phyloP scores from a whole-genome alignment of 2,888 invertebrate species.

The Leptodirus hochenwartii region DNA sequence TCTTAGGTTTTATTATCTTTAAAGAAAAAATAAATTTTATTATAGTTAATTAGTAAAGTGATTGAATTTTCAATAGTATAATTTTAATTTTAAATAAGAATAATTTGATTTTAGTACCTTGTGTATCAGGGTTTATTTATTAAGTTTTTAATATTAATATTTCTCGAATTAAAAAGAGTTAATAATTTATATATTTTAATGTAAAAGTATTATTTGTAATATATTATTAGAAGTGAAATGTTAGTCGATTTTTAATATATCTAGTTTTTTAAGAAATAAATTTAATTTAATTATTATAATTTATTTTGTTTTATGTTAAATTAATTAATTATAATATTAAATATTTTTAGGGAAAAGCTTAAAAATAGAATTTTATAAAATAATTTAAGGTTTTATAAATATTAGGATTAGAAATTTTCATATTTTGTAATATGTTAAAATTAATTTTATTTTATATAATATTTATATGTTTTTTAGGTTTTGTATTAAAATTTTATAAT shows the following conservation, averaged over 20 bases:
- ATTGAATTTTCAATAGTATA: constrained; percentile 32
- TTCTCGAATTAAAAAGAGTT: constrained; percentile 45
- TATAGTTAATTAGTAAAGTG: constrained; percentile 38
- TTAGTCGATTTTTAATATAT: constrained; percentile 47
- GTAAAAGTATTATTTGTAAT: constrained; percentile 41
- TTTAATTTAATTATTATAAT: constrained; percentile 28
- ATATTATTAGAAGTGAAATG: constrained; percentile 42
- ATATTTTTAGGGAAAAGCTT: constrained; percentile 41
- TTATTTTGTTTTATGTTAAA: constrained; percentile 21
- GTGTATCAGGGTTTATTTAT: constrained; percentile 53
- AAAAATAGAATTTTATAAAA: constrained; percentile 35
- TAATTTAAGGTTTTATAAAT: constrained; percentile 24
- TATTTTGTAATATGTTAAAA: constrained; percentile 27
- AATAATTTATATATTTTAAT: constrained; percentile 38
- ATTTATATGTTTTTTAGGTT: constrained; percentile 26
- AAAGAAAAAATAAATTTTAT: constrained; percentile 33
- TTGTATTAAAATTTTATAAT: constrained; percentile 26
- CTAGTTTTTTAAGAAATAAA: constrained; percentile 47
- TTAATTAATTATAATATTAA: constrained; percentile 20
- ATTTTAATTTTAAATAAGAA: constrained; percentile 26
- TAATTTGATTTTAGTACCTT: constrained; percentile 46
- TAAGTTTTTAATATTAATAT: constrained; percentile 24
- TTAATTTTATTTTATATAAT: constrained; percentile 30
- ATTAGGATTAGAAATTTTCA: constrained; percentile 39
- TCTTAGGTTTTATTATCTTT: constrained; percentile 30